Evolutionary conservation across 2,888 invertebrate genomes (phyloP).

Genomic region (Cosmopolites sordidus): DNA sequence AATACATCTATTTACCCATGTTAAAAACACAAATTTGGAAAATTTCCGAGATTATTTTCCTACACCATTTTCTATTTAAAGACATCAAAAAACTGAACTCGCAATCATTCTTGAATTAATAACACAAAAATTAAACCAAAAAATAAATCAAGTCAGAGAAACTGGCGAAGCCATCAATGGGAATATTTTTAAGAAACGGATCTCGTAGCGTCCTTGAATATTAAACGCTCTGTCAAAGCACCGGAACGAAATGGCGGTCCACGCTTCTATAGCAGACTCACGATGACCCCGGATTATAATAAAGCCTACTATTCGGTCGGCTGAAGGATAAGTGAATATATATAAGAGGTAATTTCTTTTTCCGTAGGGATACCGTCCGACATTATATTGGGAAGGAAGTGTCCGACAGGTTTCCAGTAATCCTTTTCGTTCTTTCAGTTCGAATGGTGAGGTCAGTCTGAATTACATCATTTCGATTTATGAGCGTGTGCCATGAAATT

Average conservation of each 20-base stretch:
- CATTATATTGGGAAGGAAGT: conserved; percentile 10
- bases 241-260: conserved; percentile 6
- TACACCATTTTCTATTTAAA: no score
- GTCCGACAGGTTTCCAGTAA: conserved; percentile 8
- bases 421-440: conserved; percentile 11
- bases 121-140: no score
- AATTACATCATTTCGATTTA: conserved; percentile 11
- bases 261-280: conserved; percentile 4
- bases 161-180: no score
- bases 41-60: no score
- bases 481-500: conserved; percentile 2
- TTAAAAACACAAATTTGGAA: no score
- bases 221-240: conserved; percentile 12
- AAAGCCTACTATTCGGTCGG: conserved; percentile 14
- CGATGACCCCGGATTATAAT: conserved; percentile 13
- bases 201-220: conserved; percentile 11
- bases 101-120: no score
- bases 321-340: conserved; percentile 16
- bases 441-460: conserved; percentile 11
- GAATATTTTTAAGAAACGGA: conserved; percentile 1
- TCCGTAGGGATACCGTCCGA: conserved; percentile 6
- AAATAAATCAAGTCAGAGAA: no score
- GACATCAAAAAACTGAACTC: no score
- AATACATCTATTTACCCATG: no score
- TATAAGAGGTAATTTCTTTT: conserved; percentile 20